phyloP scores from a whole-genome alignment of 2,797 vertebrate species.

The Chiroxiphia lanceolata region DNA sequence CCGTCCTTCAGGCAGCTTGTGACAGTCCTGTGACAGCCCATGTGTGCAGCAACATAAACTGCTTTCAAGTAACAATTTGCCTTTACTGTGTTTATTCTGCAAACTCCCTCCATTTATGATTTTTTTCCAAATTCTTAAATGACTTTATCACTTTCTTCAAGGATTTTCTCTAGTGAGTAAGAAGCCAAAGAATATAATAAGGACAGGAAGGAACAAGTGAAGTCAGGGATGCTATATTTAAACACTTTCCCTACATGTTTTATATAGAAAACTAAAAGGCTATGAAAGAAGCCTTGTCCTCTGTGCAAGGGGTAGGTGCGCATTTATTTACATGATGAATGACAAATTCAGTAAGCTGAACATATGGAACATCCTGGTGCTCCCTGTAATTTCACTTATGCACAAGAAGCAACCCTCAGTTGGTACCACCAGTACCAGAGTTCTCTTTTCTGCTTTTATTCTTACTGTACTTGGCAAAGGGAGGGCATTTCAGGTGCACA shows the following conservation, averaged over 20 bases:
- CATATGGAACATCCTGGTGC: not conserved
- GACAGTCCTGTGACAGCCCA: slow-evolving; percentile 20
- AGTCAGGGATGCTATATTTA: not conserved
- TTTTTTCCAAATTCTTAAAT: not conserved
- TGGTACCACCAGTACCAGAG: not conserved
- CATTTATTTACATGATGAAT: slow-evolving; percentile 10
- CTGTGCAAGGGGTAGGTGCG: not conserved
- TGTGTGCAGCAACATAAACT: not conserved
- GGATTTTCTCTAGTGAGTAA: not conserved
- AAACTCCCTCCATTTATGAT: not conserved
- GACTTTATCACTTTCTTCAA: not conserved
- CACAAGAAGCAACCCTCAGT: not conserved
- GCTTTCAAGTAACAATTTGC: not conserved
- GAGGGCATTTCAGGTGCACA: not conserved
- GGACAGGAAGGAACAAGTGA: not conserved
- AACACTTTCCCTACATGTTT: not conserved
- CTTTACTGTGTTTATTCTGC: not conserved
- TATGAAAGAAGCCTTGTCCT: not conserved
- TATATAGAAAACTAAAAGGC: not conserved
- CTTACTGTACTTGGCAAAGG: not conserved
- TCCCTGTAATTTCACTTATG: not conserved
- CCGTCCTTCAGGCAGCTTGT: slow-evolving; percentile 17
- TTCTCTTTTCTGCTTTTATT: not conserved
- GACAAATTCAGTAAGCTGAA: not conserved
- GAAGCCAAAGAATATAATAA: not conserved